These are phyloP conservation scores for Philotrypesis tridentata DNA, from an alignment of 1,140 invertebrate species.

Conservation along the genomic window DNA sequence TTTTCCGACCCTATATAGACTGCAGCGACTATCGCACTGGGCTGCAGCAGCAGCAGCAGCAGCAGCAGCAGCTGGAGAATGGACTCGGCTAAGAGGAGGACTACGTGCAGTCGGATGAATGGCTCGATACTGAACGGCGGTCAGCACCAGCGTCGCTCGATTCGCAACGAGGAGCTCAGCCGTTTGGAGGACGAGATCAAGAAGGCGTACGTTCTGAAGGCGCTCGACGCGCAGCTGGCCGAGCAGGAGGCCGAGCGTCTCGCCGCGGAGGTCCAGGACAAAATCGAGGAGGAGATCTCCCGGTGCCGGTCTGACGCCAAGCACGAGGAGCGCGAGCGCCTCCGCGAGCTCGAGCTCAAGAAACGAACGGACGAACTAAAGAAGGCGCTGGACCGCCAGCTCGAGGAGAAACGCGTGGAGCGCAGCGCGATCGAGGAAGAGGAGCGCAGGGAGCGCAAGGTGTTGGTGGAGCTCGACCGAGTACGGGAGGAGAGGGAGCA, in stretches of 20 bases:
- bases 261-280: constrained; percentile 50
- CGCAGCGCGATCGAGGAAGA: constrained; percentile 45
- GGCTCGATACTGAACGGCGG: background rate
- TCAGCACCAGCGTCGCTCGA: background rate
- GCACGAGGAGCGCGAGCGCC: constrained; percentile 18
- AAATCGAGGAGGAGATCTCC: constrained; percentile 41
- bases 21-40: background rate
- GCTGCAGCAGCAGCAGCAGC: no score
- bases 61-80: no score
- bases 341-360: background rate
- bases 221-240: constrained; percentile 57
- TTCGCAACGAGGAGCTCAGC: background rate
- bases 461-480: constrained; percentile 55
- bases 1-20: constrained; percentile 2
- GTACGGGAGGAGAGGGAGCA: constrained; percentile 53
- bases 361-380: constrained; percentile 49
- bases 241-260: constrained; percentile 54
- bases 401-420: constrained; percentile 51
- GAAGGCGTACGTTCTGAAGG: constrained; percentile 61
- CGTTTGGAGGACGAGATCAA: constrained; percentile 58
- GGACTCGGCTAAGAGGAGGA: constrained; percentile 3
- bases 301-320: constrained; percentile 26
- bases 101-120: background rate
- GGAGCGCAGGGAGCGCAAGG: constrained; percentile 52
- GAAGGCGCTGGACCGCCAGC: constrained; percentile 54